These are phyloP conservation scores for Probaryconus sp. DNA, from an alignment of 1,140 invertebrate genomes.

Conservation along the genomic window DNA sequence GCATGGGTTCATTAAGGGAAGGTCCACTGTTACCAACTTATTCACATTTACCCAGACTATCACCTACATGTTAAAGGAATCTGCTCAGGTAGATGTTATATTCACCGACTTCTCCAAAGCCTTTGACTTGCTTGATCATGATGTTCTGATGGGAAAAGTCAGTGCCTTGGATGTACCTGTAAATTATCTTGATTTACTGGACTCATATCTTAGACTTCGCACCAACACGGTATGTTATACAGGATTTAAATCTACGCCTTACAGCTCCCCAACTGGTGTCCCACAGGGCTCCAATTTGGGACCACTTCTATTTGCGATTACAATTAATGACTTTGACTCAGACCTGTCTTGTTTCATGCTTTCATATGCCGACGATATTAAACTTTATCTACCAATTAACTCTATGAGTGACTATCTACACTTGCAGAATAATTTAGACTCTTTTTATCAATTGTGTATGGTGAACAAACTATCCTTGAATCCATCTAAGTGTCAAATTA, in stretches of 20 bases:
- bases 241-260: conserved; percentile 1
- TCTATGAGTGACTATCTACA: not conserved
- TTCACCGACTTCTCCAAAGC: conserved; percentile 45
- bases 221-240: conserved; percentile 20
- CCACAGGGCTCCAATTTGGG: conserved; percentile 38
- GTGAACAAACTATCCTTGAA: no score
- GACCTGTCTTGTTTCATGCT: not conserved
- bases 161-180: conserved; percentile 8
- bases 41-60: conserved; percentile 3
- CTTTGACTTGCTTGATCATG: conserved; percentile 45
- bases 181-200: conserved; percentile 25
- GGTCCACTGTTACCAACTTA: conserved; percentile 4
- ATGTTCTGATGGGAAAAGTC: conserved; percentile 37
- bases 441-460: conserved; percentile 3
- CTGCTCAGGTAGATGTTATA: conserved; percentile 5
- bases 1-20: not conserved
- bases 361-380: conserved; percentile 34
- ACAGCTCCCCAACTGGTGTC: conserved; percentile 21
- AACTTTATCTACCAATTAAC: conserved; percentile 3
- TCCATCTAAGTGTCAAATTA: conserved; percentile 2
- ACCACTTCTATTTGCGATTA: conserved; percentile 19
- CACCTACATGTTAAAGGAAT: not conserved
- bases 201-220: conserved; percentile 31
- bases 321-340: conserved; percentile 10
- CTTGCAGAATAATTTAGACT: conserved; percentile 4